Base-by-base conservation (phyloP, 2,888 invertebrate genomes). In the Caenorhabditis panamensis region DNA sequence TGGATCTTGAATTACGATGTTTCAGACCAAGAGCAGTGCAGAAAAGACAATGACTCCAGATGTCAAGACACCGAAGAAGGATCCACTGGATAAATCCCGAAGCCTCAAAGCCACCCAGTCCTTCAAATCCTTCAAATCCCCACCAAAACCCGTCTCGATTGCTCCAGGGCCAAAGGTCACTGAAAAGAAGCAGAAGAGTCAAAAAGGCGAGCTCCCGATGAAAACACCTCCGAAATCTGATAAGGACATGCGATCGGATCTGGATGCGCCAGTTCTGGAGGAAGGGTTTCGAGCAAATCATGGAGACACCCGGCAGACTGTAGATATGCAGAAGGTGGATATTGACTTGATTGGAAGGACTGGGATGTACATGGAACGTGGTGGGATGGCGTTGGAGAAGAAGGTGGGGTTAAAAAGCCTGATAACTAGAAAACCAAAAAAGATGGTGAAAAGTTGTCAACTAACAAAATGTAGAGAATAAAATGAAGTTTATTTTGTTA, bases 281-380 rank as follows among this genome's bases (percentile, higher is more conserved):
- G 41, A 37, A 1, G 62, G 53, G 16, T 67, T 68, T n/a, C 41
- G 47, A 18, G 4, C 11, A 9, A 58, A 76, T 41, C 76, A 61
- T 18, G 76, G 67, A 4, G 54, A 62, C 26, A 67, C 76, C 0
- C 49, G 18, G 11, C 37, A 31, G 22, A 11, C 2, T 5, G 44
- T 62, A 16, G 61, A 31, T 3, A 62, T 71, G 47, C 62, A 63
- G 28, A 54, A 54, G 47, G 68, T 79, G 22, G 67, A 79, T 47
- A 51, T 49, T 22, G 79, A 79, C 54, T 26, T 75, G 47, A 37
- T 79, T n/a, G 75, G 79, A 20, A 28, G 79, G 18, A 69, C 69
- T 37, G 79, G 79, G 53, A 79, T 79, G 79, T 79, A 79, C 28
- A 16, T 79, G 58, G 79, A 79, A 41, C n/a, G 79, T n/a, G 31